A percentile compares a stretch with the other conserved stretches of the same genome.
phyloP scores from a whole-genome alignment of 2,113 vertebrate genomes.

The Pygathrix nemaeus region DNA sequence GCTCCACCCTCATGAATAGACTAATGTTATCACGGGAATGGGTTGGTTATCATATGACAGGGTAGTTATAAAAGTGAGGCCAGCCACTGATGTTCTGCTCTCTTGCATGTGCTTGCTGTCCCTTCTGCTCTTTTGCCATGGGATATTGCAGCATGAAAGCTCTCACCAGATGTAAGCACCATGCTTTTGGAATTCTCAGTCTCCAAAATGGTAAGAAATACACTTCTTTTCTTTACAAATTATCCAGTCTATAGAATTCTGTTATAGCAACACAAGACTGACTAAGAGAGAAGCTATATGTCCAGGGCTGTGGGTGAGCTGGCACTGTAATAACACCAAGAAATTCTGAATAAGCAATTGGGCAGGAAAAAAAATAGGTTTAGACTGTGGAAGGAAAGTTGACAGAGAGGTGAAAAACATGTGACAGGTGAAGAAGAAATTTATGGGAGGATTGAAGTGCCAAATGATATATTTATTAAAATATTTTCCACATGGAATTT shows the following conservation, averaged over 20 bases:
- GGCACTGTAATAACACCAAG: neutral
- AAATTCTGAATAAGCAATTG: neutral
- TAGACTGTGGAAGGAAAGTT: neutral
- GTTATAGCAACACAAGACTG: neutral
- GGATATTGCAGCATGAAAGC: neutral
- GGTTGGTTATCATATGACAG: neutral
- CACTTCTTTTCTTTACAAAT: neutral
- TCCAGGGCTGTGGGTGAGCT: neutral
- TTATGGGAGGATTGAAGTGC: neutral
- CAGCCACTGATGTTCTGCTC: neutral
- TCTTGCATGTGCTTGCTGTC: neutral
- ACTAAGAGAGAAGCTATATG: neutral
- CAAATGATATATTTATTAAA: neutral
- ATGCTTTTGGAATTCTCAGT: neutral
- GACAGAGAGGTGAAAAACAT: neutral
- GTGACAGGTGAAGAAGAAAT: neutral
- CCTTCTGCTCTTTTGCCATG: neutral
- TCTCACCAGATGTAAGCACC: neutral
- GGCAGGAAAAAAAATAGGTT: neutral
- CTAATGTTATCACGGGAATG: neutral
- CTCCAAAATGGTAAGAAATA: neutral
- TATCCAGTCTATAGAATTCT: neutral
- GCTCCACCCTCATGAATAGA: neutral
- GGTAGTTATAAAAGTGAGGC: neutral
- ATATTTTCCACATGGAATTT: neutral